Conservation (phyloP, 1,140 invertebrate species). For the Episyrphus balteatus region DNA sequence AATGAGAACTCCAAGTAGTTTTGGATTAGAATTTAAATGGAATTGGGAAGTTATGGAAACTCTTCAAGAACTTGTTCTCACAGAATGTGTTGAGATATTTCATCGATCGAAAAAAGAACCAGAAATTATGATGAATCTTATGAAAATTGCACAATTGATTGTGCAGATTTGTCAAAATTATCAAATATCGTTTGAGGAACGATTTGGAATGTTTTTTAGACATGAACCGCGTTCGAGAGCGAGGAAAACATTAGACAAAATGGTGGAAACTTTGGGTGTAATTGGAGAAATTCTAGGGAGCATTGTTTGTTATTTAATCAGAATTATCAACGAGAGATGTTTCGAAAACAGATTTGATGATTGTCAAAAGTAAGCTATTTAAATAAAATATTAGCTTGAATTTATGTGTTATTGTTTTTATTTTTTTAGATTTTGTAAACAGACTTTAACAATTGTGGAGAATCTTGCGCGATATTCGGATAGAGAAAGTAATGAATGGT, state of each 20-base stretch:
- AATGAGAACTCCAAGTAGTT: not conserved
- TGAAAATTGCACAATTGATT: slow-evolving; percentile 6
- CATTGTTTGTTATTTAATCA: not conserved
- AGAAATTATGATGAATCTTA: slow-evolving; percentile 5
- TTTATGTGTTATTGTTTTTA: not conserved
- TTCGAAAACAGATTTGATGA: not conserved
- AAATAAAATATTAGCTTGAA: not conserved
- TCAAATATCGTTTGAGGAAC: not conserved
- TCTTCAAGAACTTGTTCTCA: not conserved
- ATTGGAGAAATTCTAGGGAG: not conserved
- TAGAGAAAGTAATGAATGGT: slow-evolving; percentile 9
- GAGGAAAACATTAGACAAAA: slow-evolving; percentile 6
- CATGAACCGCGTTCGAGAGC: slow-evolving; percentile 7
- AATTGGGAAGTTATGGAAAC: not conserved
- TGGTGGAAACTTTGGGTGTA: slow-evolving; percentile 4
- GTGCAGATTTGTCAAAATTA: slow-evolving; percentile 4
- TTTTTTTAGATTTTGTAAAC: slow-evolving; percentile 8
- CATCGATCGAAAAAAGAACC: slow-evolving; percentile 7
- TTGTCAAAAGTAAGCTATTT: not conserved
- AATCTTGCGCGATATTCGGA: slow-evolving; percentile 8
- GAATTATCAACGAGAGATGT: not conserved
- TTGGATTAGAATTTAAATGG: not conserved
- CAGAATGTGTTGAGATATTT: slow-evolving; percentile 6
- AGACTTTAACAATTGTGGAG: slow-evolving; percentile 4
- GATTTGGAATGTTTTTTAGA: slow-evolving; percentile 1